Evolutionary conservation across 2,113 vertebrate genomes (phyloP).

Genomic region (Perca schrenkii): DNA sequence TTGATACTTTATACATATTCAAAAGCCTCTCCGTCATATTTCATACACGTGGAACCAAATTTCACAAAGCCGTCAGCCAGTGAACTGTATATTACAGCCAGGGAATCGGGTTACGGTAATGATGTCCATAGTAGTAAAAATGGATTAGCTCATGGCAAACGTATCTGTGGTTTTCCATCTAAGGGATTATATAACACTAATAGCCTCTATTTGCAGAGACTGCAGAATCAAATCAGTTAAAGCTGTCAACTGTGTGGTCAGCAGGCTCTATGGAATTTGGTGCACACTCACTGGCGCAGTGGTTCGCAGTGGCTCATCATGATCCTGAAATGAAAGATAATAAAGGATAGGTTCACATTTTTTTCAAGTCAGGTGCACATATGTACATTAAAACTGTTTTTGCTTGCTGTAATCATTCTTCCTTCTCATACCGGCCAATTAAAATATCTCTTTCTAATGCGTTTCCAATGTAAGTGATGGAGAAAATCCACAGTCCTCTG

Average conservation of each 20-base stretch:
- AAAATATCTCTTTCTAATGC: neutral
- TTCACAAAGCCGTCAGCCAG: conserved; percentile 59
- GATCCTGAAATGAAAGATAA: neutral
- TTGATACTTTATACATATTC: conserved; percentile 31
- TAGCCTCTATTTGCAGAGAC: conserved; percentile 58
- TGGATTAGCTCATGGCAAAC: conserved; percentile 49
- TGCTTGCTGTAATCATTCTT: neutral
- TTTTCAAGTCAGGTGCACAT: neutral
- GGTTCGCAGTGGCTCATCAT: conserved; percentile 69
- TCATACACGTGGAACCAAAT: conserved; percentile 66
- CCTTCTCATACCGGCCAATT: neutral
- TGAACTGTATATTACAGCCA: conserved; percentile 41
- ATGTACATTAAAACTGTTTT: conserved; percentile 3
- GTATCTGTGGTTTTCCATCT: conserved; percentile 41
- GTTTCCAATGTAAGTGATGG: neutral
- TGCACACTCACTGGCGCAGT: conserved; percentile 56
- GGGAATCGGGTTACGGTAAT: conserved; percentile 57
- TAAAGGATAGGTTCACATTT: neutral
- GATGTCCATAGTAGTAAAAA: conserved; percentile 41
- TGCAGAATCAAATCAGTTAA: conserved; percentile 48
- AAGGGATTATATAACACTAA: conserved; percentile 62
- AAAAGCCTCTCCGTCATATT: conserved; percentile 58
- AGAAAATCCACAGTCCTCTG: neutral
- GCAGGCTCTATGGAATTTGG: conserved; percentile 74
- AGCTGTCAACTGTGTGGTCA: conserved; percentile 48